Percentiles rank a stretch among this genome's conserved stretches.
Evolutionary conservation across 2,888 invertebrate species (phyloP).

Genomic region (Flabesymbios commensalis): DNA sequence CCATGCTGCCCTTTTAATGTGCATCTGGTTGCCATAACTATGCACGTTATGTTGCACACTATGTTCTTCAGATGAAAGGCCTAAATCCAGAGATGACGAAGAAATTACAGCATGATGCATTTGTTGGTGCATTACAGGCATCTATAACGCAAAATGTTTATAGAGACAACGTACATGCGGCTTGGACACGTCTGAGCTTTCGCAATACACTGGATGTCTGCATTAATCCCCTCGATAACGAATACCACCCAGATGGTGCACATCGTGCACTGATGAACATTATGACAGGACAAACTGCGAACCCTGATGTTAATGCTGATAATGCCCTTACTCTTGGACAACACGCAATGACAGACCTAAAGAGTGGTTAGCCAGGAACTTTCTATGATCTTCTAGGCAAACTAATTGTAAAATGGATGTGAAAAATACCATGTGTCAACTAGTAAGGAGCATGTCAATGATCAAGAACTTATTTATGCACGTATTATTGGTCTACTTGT

Average conservation of each 20-base stretch:
- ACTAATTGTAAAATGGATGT: constrained; percentile 5
- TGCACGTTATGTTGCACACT: too few relatives aligned
- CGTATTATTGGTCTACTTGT: constrained; percentile 15
- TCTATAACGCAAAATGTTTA: too few relatives aligned
- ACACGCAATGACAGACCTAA: neutral
- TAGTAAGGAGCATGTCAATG: constrained; percentile 6
- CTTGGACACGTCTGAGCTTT: constrained; percentile 2
- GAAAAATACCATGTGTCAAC: constrained; percentile 6
- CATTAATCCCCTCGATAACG: constrained; percentile 11
- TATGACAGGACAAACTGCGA: constrained; percentile 14
- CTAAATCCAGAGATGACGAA: too few relatives aligned
- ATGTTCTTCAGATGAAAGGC: too few relatives aligned
- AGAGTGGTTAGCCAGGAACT: constrained; percentile 7
- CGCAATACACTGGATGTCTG: constrained; percentile 8
- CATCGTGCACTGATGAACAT: constrained; percentile 21
- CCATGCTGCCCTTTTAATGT: too few relatives aligned
- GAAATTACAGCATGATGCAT: too few relatives aligned
- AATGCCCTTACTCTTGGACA: constrained; percentile 10
- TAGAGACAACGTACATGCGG: too few relatives aligned
- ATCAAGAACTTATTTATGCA: constrained; percentile 15
- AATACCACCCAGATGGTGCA: constrained; percentile 16
- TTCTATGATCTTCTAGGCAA: constrained; percentile 7
- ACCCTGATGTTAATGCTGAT: constrained; percentile 8
- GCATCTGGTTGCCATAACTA: too few relatives aligned
- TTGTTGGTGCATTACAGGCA: too few relatives aligned